A percentile compares a stretch with the other conserved stretches of the same genome.
Evolutionary conservation across 2,797 vertebrate species (phyloP).

Genomic region (Schizothorax lantsangensis): DNA sequence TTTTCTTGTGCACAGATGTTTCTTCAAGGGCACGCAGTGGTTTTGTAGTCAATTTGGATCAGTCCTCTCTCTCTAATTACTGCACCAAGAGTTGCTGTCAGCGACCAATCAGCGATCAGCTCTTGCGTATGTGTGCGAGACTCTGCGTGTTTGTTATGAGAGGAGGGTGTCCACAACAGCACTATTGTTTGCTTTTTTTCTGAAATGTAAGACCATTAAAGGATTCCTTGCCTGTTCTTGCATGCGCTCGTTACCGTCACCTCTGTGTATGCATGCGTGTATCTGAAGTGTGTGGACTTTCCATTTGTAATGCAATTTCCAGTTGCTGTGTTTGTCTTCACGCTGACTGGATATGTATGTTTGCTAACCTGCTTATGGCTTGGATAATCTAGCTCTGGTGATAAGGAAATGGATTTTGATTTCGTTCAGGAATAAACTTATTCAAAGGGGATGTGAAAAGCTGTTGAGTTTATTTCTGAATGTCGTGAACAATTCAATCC

Average conservation of each 20-base stretch:
- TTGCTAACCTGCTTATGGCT: constrained; percentile 4
- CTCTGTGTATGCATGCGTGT: constrained; percentile 48
- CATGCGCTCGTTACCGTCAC: constrained; percentile 51
- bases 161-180: constrained; percentile 60
- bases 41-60: constrained; percentile 80
- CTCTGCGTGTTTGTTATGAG: constrained; percentile 52
- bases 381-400: neutral
- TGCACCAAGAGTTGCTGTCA: constrained; percentile 75
- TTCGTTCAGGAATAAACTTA: neutral
- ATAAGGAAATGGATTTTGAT: constrained; percentile 6
- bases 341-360: constrained; percentile 5
- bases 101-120: constrained; percentile 66
- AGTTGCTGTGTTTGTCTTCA: constrained; percentile 49
- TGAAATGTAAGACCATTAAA: constrained; percentile 32
- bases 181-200: constrained; percentile 53
- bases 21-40: constrained; percentile 81
- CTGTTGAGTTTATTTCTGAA: neutral
- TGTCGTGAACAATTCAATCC: neutral
- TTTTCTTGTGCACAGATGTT: constrained; percentile 83
- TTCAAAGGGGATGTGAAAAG: neutral
- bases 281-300: constrained; percentile 40
- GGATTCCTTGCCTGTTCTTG: constrained; percentile 62
- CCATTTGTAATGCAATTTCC: constrained; percentile 36
- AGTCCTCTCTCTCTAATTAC: constrained; percentile 82
- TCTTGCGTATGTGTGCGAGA: constrained; percentile 34